A percentile compares a stretch with the other conserved stretches of the same genome.
Evolutionary conservation across 2,888 invertebrate genomes (phyloP).

Genomic region (Nomada lathburiana): DNA sequence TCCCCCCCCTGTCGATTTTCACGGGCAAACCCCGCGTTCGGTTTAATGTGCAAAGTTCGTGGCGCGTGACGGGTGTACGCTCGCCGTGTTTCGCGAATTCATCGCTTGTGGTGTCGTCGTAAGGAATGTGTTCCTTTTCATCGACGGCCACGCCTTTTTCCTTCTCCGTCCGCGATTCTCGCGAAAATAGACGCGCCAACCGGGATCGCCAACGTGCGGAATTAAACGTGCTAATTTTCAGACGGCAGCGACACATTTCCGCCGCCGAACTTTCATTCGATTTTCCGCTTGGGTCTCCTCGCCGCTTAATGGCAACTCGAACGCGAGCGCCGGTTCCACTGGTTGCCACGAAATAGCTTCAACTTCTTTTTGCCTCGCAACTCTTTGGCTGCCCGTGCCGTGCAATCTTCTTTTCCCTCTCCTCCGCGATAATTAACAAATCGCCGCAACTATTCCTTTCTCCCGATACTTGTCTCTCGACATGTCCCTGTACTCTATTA

Average conservation of each 20-base stretch:
- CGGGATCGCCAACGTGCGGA: not conserved
- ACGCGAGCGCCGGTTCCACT: slow-evolving; percentile 20
- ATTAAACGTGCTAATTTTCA: slow-evolving; percentile 34
- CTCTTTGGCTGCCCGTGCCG: not conserved
- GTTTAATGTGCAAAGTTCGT: slow-evolving; percentile 15
- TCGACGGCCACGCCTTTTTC: not conserved
- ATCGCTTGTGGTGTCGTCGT: not conserved
- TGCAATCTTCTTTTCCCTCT: too few species aligned
- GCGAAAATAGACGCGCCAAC: not conserved
- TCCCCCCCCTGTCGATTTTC: not conserved
- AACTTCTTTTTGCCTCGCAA: not conserved
- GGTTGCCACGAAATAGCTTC: slow-evolving; percentile 21
- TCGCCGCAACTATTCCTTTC: not conserved
- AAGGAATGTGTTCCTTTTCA: slow-evolving; percentile 2
- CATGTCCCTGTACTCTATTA: too few species aligned
- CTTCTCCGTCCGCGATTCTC: not conserved
- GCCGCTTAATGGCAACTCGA: slow-evolving; percentile 5
- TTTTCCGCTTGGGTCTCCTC: slow-evolving; percentile 23
- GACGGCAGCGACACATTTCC: not conserved
- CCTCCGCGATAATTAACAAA: slow-evolving; percentile 11
- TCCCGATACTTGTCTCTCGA: too few species aligned
- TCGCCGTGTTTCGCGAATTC: not conserved
- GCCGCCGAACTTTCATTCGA: slow-evolving; percentile 15
- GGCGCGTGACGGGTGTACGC: slow-evolving; percentile 21
- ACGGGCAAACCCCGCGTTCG: not conserved